phyloP scores from a whole-genome alignment of 2,113 vertebrate species.

The Atlantisia rogersi region DNA sequence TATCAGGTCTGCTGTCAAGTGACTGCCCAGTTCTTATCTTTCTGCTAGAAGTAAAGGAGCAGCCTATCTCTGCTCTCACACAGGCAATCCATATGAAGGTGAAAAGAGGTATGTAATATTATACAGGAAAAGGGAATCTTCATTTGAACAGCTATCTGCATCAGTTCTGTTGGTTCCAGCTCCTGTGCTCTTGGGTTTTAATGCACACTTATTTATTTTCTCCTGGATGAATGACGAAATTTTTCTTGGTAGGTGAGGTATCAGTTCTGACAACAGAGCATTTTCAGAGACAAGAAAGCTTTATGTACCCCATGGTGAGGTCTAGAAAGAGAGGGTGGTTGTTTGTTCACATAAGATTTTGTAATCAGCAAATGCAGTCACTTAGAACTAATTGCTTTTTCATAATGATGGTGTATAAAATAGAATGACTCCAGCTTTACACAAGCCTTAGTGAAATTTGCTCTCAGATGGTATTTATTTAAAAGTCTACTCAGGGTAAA shows the following conservation, averaged over 20 bases:
- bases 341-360: not conserved
- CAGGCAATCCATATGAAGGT: not conserved
- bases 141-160: not conserved
- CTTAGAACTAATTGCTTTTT: constrained; percentile 25
- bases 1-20: not conserved
- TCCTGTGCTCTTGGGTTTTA: not conserved
- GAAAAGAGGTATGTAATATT: not conserved
- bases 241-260: not conserved
- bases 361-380: not conserved
- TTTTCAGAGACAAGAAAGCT: not conserved
- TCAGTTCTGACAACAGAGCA: not conserved
- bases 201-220: not conserved
- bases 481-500: not conserved
- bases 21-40: not conserved
- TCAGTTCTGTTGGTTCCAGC: not conserved
- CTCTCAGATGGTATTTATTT: constrained; percentile 18
- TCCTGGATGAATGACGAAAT: not conserved
- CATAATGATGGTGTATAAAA: not conserved
- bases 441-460: not conserved
- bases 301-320: not conserved
- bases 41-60: not conserved
- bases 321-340: not conserved
- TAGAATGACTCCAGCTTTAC: not conserved
- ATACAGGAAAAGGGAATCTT: not conserved
- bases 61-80: not conserved